Evolutionary conservation across 2,113 vertebrate species (phyloP).

Genomic region (Lates calcarifer): DNA sequence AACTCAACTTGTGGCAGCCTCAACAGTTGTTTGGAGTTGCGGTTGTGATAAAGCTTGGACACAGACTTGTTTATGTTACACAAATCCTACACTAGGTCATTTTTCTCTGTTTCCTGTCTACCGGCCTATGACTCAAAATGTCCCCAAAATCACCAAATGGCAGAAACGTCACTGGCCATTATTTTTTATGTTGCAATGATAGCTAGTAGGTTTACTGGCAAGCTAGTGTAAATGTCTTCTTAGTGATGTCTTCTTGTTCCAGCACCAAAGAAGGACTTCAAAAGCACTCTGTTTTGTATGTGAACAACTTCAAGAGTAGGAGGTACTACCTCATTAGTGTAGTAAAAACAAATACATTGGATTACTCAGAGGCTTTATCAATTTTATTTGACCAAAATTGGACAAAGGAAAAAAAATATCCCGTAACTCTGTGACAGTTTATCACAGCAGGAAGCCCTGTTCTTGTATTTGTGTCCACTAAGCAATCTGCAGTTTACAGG

Average conservation of each 20-base stretch:
- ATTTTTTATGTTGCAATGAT: slow-evolving; percentile 30
- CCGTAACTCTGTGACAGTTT: background rate
- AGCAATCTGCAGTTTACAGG: background rate
- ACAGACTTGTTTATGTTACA: background rate
- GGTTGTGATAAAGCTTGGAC: background rate
- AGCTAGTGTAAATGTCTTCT: slow-evolving; percentile 11
- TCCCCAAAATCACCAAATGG: no score
- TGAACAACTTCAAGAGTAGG: slow-evolving; percentile 6
- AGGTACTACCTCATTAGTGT: slow-evolving; percentile 24
- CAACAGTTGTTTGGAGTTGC: background rate
- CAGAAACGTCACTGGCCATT: slow-evolving; percentile 19
- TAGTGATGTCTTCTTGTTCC: slow-evolving; percentile 14
- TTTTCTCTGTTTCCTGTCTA: no score
- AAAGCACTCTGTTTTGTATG: slow-evolving; percentile 19
- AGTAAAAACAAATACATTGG: slow-evolving; percentile 11
- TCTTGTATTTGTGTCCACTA: slow-evolving; percentile 5
- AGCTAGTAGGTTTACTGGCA: slow-evolving; percentile 26
- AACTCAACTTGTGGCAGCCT: background rate
- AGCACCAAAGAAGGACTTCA: slow-evolving; percentile 55
- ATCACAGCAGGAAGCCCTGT: background rate
- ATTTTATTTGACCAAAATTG: slow-evolving; percentile 4
- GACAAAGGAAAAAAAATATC: background rate
- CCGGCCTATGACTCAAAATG: no score
- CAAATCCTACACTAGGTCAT: background rate
- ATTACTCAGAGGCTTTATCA: slow-evolving; percentile 17